phyloP scores from a whole-genome alignment of 2,113 vertebrate genomes.

The human (Homo sapiens) region GRCh38 chr5:106864501-106865000 shows the following conservation, averaged over 20 bases:
- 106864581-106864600: neutral
- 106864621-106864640: neutral
- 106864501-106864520: constrained; percentile 8
- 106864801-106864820: neutral
- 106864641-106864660: neutral
- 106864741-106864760: neutral
- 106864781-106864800: neutral
- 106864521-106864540: neutral
- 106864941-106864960: neutral
- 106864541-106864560: neutral
- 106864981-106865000: neutral
- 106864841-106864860: neutral
- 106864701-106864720: neutral
- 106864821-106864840: neutral
- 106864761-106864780: neutral
- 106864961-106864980: neutral
- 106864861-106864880: neutral
- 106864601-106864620: neutral
- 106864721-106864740: neutral
- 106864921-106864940: neutral
- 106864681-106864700: neutral
- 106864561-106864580: neutral
- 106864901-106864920: neutral
- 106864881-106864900: neutral
- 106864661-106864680: neutral